Base-by-base conservation (phyloP, 2,797 vertebrate genomes). In the Tenualosa thibaudeaui region DNA sequence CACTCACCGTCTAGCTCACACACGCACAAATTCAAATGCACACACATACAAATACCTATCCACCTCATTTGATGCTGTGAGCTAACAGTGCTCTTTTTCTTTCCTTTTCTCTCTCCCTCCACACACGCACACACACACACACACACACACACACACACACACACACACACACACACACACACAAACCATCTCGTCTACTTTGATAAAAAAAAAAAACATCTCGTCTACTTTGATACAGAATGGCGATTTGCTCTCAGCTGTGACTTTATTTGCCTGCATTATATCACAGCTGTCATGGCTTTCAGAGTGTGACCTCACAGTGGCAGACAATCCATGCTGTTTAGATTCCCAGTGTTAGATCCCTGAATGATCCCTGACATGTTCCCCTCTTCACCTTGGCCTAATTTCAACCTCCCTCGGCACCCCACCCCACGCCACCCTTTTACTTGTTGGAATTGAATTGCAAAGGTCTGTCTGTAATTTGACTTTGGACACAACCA, bases 401-500 rank as follows among this genome's bases (percentile, higher is more conserved):
- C 65, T 1, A 19, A 5, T 37, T 15, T 37, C 37, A 7, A 22
- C 71, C 40, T 40, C 19, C 71, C 71, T 1, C 71, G 4, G 46
- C 37, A 17, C 15, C 17, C 71, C 37, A 31, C 71, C 19, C 15
- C 37, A 4, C 17, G 6, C 4, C 5, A 40, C 37, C 12, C 31
- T 17, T 46, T 78, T 17, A n/a, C 71, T 46, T 78, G 71, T 78
- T 46, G 37, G 40, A 78, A 94, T 91, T 92, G 91, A 92, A 94
- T 93, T 89, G 93, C 90, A 92, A 91, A 91, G 91, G 90, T 89
- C 87, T 90, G 89, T 90, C 89, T 93, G 91, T 94, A 94, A 95
- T 95, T 94, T 93, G 91, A 95, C 93, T 94, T 92, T 91, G 92
- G 95, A 95, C 92, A 93, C 94, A 92, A 93, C 92, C 94, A 93